Percentiles rank a stretch among this genome's conserved stretches.
These are phyloP conservation scores for Phyllopteryx taeniolatus DNA, from an alignment of 2,113 vertebrate species.

Conservation along the genomic window DNA sequence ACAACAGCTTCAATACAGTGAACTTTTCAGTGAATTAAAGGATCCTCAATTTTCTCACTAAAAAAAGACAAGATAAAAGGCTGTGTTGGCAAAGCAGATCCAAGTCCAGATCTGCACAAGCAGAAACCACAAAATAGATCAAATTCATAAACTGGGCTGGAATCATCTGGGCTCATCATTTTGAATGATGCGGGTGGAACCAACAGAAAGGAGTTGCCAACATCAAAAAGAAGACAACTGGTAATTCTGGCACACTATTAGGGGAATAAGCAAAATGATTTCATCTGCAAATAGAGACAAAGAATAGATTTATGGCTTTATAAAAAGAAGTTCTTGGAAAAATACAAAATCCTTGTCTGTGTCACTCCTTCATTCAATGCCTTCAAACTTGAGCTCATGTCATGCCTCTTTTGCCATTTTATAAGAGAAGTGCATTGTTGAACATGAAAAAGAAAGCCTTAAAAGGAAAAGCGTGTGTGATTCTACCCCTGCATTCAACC, in stretches of 20 bases:
- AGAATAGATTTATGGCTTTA: constrained; percentile 61
- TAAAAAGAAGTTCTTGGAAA: constrained; percentile 64
- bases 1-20: constrained; percentile 34
- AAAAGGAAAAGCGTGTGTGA: constrained; percentile 63
- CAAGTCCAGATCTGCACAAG: constrained; percentile 52
- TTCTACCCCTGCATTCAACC: constrained; percentile 61
- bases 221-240: constrained; percentile 65
- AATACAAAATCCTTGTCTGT: constrained; percentile 57
- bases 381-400: constrained; percentile 58
- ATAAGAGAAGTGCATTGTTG: constrained; percentile 38
- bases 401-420: constrained; percentile 42
- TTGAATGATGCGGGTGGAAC: constrained; percentile 65
- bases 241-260: constrained; percentile 64
- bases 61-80: constrained; percentile 25
- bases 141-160: constrained; percentile 55
- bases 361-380: constrained; percentile 55
- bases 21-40: constrained; percentile 19
- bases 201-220: constrained; percentile 40
- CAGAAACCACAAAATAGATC: constrained; percentile 59
- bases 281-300: constrained; percentile 58
- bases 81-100: constrained; percentile 38
- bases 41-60: constrained; percentile 1
- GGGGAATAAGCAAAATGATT: constrained; percentile 56
- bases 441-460: constrained; percentile 53
- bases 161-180: constrained; percentile 65